A percentile compares a stretch with the other conserved stretches of the same genome.
These are phyloP conservation scores for Hydropotes inermis DNA, from an alignment of 2,113 vertebrate genomes.

Conservation along the genomic window DNA sequence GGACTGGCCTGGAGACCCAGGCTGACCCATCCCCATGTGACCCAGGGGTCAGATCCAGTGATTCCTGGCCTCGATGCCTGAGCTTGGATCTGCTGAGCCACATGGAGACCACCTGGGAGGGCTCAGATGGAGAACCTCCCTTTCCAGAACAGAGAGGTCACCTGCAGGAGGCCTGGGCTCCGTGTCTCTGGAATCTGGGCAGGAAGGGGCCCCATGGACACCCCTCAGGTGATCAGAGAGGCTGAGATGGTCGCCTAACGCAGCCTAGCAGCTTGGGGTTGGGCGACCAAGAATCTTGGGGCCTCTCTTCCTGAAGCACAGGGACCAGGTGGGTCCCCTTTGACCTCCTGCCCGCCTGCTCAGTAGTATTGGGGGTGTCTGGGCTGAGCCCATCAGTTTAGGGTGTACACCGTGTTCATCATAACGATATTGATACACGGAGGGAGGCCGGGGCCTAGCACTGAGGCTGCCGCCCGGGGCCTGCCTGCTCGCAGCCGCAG, in stretches of 20 bases:
- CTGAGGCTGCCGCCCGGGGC: background rate
- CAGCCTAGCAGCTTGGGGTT: rapidly evolving
- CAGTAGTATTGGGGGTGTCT: rapidly evolving
- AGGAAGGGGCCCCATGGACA: rapidly evolving
- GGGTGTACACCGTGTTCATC: background rate
- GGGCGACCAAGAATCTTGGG: rapidly evolving
- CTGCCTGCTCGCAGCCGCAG: background rate
- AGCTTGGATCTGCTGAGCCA: background rate
- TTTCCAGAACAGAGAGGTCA: background rate
- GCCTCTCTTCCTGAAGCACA: background rate
- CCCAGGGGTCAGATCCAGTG: rapidly evolving
- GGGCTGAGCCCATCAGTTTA: background rate
- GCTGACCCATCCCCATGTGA: background rate
- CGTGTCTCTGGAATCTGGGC: rapidly evolving
- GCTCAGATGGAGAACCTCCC: background rate
- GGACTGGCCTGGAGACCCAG: rapidly evolving
- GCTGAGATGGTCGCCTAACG: background rate
- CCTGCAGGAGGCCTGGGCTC: rapidly evolving
- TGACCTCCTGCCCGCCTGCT: rapidly evolving
- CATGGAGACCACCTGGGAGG: background rate
- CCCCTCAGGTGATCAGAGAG: background rate
- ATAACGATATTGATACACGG: rapidly evolving
- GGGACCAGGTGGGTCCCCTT: background rate
- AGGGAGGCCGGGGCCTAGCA: background rate
- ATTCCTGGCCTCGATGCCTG: background rate